Evolutionary conservation across 2,888 invertebrate species (phyloP).

Genomic region (Drosophila barbarae): DNA sequence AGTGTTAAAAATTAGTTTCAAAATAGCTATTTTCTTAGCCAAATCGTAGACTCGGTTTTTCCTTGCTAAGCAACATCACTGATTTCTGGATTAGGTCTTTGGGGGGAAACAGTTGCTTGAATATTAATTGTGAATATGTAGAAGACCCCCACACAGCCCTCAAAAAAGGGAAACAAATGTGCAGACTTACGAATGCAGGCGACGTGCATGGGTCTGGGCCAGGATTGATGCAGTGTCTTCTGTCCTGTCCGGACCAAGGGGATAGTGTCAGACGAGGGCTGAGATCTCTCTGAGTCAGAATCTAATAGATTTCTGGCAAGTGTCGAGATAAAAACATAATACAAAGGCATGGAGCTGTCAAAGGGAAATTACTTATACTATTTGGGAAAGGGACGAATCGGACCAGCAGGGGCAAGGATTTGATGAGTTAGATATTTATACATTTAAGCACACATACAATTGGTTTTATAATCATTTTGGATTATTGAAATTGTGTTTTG

Average conservation of each 20-base stretch:
- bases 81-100: conserved; percentile 31
- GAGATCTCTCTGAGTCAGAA: conserved; percentile 21
- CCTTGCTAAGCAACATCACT: background rate
- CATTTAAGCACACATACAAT: background rate
- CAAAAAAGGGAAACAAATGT: conserved; percentile 64
- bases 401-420: conserved; percentile 2
- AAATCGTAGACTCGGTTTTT: too few relatives aligned
- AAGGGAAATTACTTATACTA: conserved; percentile 37
- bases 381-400: conserved; percentile 6
- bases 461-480: background rate
- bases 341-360: conserved; percentile 31
- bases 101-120: conserved; percentile 71
- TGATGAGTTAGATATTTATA: background rate
- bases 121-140: conserved; percentile 71
- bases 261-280: conserved; percentile 6
- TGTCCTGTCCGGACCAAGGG: background rate
- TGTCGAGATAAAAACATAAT: conserved; percentile 45
- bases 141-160: conserved; percentile 22
- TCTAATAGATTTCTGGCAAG: conserved; percentile 64
- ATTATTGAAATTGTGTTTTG: background rate
- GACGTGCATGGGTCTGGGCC: conserved; percentile 59
- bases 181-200: conserved; percentile 75
- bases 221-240: conserved; percentile 31
- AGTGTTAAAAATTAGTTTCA: background rate
- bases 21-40: background rate